phyloP scores from a whole-genome alignment of 2,113 vertebrate species.

The Gallinago paraguaiae region DNA sequence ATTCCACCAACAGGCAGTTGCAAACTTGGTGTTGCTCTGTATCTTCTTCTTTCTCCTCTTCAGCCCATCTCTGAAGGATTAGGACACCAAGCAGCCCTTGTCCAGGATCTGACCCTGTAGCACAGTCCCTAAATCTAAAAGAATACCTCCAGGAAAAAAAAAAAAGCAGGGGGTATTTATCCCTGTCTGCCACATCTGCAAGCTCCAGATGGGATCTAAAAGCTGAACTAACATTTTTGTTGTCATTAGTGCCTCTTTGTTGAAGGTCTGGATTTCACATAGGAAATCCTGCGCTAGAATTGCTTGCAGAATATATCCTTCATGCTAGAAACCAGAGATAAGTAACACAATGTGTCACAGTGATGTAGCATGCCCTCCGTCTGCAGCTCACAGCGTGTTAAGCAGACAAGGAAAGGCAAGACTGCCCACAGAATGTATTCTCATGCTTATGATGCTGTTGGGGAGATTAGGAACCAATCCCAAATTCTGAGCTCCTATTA shows the following conservation, averaged over 20 bases:
- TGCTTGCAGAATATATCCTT: background rate
- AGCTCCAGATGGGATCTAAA: conserved; percentile 27
- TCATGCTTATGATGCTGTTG: background rate
- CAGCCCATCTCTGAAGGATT: background rate
- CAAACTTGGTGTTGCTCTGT: background rate
- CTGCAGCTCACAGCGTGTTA: background rate
- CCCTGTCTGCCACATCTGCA: background rate
- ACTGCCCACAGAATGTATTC: background rate
- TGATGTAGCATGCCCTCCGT: background rate
- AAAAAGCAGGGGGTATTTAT: background rate
- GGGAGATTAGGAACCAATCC: conserved; percentile 24
- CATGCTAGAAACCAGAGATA: background rate
- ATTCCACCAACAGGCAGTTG: background rate
- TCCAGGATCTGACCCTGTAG: background rate
- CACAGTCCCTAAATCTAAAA: background rate
- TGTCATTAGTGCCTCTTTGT: conserved; percentile 9
- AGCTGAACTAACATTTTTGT: background rate
- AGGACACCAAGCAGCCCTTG: background rate
- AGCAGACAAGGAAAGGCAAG: conserved; percentile 6
- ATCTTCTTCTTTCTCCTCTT: background rate
- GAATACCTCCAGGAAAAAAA: background rate
- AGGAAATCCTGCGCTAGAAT: conserved; percentile 14
- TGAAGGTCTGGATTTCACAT: background rate
- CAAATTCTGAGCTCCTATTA: background rate
- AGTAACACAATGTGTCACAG: background rate